Conservation (phyloP, 2,797 vertebrate genomes). For the Myiotriccus ornatus region DNA sequence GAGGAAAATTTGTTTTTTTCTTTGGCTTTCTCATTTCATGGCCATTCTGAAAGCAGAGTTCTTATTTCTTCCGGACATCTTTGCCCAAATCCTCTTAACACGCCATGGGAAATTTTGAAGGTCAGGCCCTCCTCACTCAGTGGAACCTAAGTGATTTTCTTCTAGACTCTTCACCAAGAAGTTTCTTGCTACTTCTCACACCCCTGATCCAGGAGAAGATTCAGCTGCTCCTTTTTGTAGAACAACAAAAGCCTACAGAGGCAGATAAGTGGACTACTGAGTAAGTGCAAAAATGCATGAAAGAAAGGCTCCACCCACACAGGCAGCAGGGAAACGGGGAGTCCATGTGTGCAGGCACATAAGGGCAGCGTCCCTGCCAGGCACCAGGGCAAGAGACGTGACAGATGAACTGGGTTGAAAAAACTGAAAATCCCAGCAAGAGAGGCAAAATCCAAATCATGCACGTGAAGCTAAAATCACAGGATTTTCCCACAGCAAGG, state of each 20-base stretch:
- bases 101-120: not conserved
- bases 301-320: not conserved
- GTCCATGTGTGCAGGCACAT: fast-evolving
- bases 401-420: not conserved
- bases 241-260: not conserved
- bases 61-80: not conserved
- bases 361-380: not conserved
- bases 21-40: not conserved
- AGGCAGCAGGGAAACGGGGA: not conserved
- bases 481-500: not conserved
- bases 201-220: not conserved
- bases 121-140: not conserved
- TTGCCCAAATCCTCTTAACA: not conserved
- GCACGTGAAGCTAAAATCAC: not conserved
- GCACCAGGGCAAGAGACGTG: not conserved
- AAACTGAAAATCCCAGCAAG: not conserved
- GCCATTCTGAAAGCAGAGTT: not conserved
- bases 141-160: not conserved
- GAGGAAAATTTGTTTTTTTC: not conserved
- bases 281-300: not conserved
- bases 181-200: not conserved
- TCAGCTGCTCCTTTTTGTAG: not conserved
- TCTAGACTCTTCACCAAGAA: not conserved
- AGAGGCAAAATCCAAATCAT: not conserved
- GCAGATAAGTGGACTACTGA: not conserved